phyloP scores from a whole-genome alignment of 2,797 vertebrate genomes.

The Clarias platycephalus region DNA sequence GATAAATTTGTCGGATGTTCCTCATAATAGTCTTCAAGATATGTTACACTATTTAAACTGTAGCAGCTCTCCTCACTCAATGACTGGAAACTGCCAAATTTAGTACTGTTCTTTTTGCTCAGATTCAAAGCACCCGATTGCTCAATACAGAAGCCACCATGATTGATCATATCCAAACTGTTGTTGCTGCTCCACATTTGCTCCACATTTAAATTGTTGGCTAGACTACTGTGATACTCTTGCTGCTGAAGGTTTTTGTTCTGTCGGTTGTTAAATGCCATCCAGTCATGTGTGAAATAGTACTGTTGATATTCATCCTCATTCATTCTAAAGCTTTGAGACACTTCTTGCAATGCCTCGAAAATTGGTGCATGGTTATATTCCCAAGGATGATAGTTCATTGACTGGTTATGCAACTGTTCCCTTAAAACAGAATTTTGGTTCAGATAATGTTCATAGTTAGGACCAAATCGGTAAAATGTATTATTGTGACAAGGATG shows the following conservation, averaged over 20 bases:
- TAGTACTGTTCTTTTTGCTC: slow-evolving; percentile 79
- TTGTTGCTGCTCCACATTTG: slow-evolving; percentile 67
- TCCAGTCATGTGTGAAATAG: slow-evolving; percentile 52
- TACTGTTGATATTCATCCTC: slow-evolving; percentile 53
- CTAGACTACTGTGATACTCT: slow-evolving; percentile 50
- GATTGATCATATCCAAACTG: slow-evolving; percentile 57
- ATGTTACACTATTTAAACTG: slow-evolving; percentile 76
- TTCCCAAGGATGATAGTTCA: slow-evolving; percentile 57
- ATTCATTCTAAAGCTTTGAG: slow-evolving; percentile 57
- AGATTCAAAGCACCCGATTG: slow-evolving; percentile 81
- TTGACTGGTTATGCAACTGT: slow-evolving; percentile 69
- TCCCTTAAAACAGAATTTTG: slow-evolving; percentile 73
- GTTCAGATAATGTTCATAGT: slow-evolving; percentile 75
- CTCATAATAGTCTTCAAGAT: slow-evolving; percentile 80
- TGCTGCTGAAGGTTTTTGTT: slow-evolving; percentile 55
- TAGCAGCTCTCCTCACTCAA: slow-evolving; percentile 76
- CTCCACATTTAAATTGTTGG: slow-evolving; percentile 56
- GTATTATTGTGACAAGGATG: slow-evolving; percentile 56
- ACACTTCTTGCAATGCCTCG: slow-evolving; percentile 43
- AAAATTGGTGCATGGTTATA: slow-evolving; percentile 56
- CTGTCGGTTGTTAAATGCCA: slow-evolving; percentile 55
- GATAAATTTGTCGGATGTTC: slow-evolving; percentile 76
- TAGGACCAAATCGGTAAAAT: slow-evolving; percentile 59
- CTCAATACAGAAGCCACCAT: slow-evolving; percentile 63
- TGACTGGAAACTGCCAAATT: slow-evolving; percentile 67